Evolutionary conservation across 64 coral and sea anemone genomes (phyloP), one percentile per base, ranked within the genome.

Genomic region (Orbicella faveolata): DNA sequence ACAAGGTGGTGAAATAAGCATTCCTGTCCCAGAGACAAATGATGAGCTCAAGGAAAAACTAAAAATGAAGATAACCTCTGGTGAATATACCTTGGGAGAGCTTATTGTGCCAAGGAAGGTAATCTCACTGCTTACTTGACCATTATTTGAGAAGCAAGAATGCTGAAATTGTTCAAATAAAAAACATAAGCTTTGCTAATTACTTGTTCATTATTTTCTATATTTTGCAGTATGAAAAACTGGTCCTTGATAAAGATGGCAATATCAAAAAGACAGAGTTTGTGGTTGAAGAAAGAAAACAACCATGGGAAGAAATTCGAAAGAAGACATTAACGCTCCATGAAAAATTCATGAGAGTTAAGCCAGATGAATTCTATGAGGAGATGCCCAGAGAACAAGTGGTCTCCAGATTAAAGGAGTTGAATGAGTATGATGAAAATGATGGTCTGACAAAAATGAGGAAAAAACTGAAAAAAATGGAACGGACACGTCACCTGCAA

Each of bases 261-360:
- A 67, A 85, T 1, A 65, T 83, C 30, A 30, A 63, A 9, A 83
- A 30, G 25, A 83, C 61, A 35, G 36, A 65, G 17, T 83, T 85
- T 39, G 39, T 39, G 34, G 83, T 85, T 36, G 13, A 85, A 85
- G 83, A 63, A 41, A 70, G 83, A 72, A 85, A 85, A 33, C 83
- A 85, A 20, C 80, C 80, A 65, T 25, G 66, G n/a, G 80, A 83
- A 33, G 80, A 83, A 83, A 83, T 83, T 18, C 64, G 80, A 35
- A 83, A 37, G 36, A 83, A 59, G 23, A 61, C 36, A 36, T 6
- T 83, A 16, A 36, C 66, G 37, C 30, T 75, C 18, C 87, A 88
- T 39, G 25, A 63, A 57, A 61, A 61, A 4, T 87, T 48, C 63
- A 87, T 37, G 26, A 87, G 51, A 61, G 34, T 74, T 11, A 53